These are phyloP conservation scores for Latrodectus geometricus DNA, from an alignment of 1,140 invertebrate species.

Conservation along the genomic window DNA sequence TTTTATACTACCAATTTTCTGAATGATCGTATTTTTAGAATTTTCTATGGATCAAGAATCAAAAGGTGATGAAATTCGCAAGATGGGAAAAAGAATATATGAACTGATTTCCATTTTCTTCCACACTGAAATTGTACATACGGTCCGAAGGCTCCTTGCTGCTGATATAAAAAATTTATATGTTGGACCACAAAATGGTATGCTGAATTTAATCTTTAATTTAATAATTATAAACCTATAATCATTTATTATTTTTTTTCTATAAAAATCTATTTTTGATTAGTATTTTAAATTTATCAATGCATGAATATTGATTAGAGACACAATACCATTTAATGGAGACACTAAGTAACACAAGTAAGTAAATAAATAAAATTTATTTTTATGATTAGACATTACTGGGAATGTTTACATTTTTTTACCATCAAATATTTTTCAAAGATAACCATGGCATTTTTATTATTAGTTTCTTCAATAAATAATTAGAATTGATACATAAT, in stretches of 20 bases:
- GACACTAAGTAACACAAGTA: too few species aligned
- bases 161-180: conserved; percentile 88
- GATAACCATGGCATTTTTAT: background rate
- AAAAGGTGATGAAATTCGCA: conserved; percentile 64
- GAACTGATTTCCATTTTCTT: conserved; percentile 80
- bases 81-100: conserved; percentile 71
- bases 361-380: too few species aligned
- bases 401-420: too few species aligned
- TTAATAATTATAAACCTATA: too few species aligned
- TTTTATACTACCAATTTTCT: background rate
- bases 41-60: conserved; percentile 65
- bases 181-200: conserved; percentile 68
- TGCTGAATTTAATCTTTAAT: too few species aligned
- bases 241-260: too few species aligned
- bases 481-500: background rate
- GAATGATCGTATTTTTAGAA: conserved; percentile 18
- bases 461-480: background rate
- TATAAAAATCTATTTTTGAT: too few species aligned
- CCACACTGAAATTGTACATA: conserved; percentile 82
- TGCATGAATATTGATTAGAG: too few species aligned
- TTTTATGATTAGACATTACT: too few species aligned
- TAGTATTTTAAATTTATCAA: too few species aligned
- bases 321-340: too few species aligned
- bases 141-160: conserved; percentile 83
- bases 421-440: too few species aligned